These are phyloP conservation scores for Melanerpes aurifrons DNA, from an alignment of 2,113 vertebrate species.

Conservation along the genomic window DNA sequence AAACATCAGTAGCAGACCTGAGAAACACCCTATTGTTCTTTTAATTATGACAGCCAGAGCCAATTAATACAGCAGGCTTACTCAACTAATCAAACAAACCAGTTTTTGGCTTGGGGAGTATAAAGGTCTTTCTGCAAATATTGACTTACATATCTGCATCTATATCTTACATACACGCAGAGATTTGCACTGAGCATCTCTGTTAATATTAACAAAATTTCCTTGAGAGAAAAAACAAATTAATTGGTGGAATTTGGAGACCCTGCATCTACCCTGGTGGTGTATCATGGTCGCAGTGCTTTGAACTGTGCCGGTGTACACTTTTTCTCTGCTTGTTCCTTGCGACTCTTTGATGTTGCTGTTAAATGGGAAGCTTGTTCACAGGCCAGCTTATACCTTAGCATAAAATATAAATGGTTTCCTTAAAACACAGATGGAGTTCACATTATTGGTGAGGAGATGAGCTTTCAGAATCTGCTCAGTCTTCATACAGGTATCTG, in stretches of 20 bases:
- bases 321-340: slow-evolving; percentile 28
- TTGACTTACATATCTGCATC: slow-evolving; percentile 10
- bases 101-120: slow-evolving; percentile 30
- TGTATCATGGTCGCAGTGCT: not conserved
- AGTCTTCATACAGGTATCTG: not conserved
- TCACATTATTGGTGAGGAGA: not conserved
- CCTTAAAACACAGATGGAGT: slow-evolving; percentile 44
- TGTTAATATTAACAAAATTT: slow-evolving; percentile 5
- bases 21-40: slow-evolving; percentile 6
- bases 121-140: slow-evolving; percentile 34
- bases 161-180: slow-evolving; percentile 4
- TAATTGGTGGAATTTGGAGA: not conserved
- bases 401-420: slow-evolving; percentile 35
- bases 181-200: not conserved
- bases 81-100: slow-evolving; percentile 39
- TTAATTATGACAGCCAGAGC: slow-evolving; percentile 28
- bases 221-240: not conserved
- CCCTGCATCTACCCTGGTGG: not conserved
- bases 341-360: slow-evolving; percentile 44
- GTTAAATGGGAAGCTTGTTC: slow-evolving; percentile 33
- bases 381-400: slow-evolving; percentile 24
- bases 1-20: slow-evolving; percentile 12
- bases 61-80: slow-evolving; percentile 10
- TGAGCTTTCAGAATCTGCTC: not conserved
- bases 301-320: slow-evolving; percentile 7